Conservation (phyloP, 2,113 vertebrate species). For the Dicrurus megarhynchus region DNA sequence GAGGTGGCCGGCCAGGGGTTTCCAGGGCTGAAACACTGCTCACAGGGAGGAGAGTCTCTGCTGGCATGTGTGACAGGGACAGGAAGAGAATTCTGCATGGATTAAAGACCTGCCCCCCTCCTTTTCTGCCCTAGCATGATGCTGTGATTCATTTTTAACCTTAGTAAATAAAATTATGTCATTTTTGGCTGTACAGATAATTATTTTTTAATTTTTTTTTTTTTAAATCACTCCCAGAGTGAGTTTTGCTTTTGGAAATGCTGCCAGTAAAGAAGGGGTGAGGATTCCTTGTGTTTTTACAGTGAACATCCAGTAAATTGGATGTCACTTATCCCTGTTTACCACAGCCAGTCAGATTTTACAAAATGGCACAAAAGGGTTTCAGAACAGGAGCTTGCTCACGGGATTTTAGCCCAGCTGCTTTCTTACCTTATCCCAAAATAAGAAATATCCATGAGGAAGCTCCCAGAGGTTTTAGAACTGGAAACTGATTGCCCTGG, state of each 20-base stretch:
- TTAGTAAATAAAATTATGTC: background rate
- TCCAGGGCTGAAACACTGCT: conserved; percentile 31
- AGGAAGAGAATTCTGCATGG: background rate
- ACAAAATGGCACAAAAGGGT: background rate
- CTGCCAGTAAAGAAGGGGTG: background rate
- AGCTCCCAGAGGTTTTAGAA: background rate
- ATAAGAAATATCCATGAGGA: background rate
- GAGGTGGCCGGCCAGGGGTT: background rate
- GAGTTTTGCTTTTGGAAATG: background rate
- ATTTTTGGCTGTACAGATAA: background rate
- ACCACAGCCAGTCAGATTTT: background rate
- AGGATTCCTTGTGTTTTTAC: background rate
- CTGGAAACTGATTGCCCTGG: background rate
- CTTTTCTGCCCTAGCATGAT: background rate
- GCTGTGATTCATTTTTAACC: background rate
- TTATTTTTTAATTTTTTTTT: background rate
- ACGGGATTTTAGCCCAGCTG: background rate
- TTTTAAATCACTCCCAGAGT: background rate
- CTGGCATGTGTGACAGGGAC: background rate
- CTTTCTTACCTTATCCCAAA: background rate
- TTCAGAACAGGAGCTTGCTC: background rate
- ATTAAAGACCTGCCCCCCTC: conserved; percentile 16
- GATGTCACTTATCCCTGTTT: background rate
- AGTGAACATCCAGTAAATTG: background rate
- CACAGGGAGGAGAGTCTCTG: background rate